Base-by-base conservation (phyloP, 2,113 vertebrate species). In the Sialia sialis region DNA sequence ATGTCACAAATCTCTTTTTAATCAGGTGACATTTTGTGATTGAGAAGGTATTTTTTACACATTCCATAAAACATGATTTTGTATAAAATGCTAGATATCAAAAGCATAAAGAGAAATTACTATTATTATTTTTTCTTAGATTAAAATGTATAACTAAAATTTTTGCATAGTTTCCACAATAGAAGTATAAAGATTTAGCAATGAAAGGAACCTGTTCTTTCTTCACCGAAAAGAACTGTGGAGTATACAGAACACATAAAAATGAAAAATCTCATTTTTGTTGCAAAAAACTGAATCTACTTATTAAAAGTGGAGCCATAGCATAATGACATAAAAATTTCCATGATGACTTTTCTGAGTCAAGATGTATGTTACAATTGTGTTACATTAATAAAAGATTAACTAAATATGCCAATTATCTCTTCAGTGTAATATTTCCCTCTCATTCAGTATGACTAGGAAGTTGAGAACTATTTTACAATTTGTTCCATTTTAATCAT, bases 381-480 rank as follows among this genome's bases (percentile, higher is more conserved):
- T 88, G 81, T 64, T 95, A 54, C 87, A 92, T 96, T 96, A 96
- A 95, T 93, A 96, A 95, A 82, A 95, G 43, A 95, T 91, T 86
- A 96, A 36, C 44, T 92, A 75, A 92, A 72, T 84, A 92, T 91
- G 79, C 69, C 70, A 92, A 95, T 94, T 86, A 97, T 95, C 58
- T 95, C 49, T 72, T 96, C 55, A 94, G 39, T 73, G 79, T 83
- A 94, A 94, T 46, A 20, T 73, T 94, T 96, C 32, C 55, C 29
- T 20, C 55, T 77, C 69, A 83, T 70, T 93, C 60, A 76, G 20
- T 67, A 91, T 73, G 32, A 30, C 18, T 93, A 68, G 64, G 80
- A 94, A 69, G 20, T 66, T 93, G 36, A 80, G 39, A 93, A 66
- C 12, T 94, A 56, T 94, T 94, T 66, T 74, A 88, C 82, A 87